Base-by-base conservation (phyloP, 2,888 invertebrate species). In the Tachina fera region DNA sequence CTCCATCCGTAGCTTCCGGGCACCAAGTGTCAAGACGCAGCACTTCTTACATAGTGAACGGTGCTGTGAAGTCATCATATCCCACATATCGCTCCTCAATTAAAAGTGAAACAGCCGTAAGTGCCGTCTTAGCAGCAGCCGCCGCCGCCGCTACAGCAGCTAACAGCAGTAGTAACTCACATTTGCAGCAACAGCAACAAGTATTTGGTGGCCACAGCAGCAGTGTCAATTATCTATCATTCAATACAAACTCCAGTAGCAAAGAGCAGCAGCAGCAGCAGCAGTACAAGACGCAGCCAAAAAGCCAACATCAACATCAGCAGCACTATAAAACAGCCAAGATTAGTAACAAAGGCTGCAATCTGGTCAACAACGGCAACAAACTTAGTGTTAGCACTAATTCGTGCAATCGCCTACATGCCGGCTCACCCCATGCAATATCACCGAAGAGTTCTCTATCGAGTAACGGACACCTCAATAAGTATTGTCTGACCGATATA, bases 271-370 rank as follows among this genome's bases (percentile, higher is more conserved):
- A 49, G 13, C 65, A 56, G n/a, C 81, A 67, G 16, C 63, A 68
- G 43, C 47, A 61, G 71, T 41, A 43, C 88, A 89, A 87, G 90
- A 31, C 31, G 31, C 31, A 61, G 13, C 49, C n/a, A 49, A 49
- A 49, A 6, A 14, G 14, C 49, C 90, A 87, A 85, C 88, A 80
- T 89, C 91, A 91, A 90, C 85, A 92, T 43, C 56, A 87, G 90
- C 90, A 88, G 89, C 90, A 88, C 78, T 80, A 80, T 67, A 89
- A 88, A 61, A 87, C 88, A 80, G 90, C 92, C 84, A 92, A 91
- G 88, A 92, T 92, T 84, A 91, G 91, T 87, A 91, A 91, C 86
- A 92, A 91, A 88, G 91, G 91, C 88, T 92, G 92, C 88, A 92
- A 92, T 88, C 88, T 91, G 89, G 89, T 90, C 87, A 88, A 86